phyloP scores from a whole-genome alignment of 1,140 invertebrate genomes.

The Brachionus paranguensis region DNA sequence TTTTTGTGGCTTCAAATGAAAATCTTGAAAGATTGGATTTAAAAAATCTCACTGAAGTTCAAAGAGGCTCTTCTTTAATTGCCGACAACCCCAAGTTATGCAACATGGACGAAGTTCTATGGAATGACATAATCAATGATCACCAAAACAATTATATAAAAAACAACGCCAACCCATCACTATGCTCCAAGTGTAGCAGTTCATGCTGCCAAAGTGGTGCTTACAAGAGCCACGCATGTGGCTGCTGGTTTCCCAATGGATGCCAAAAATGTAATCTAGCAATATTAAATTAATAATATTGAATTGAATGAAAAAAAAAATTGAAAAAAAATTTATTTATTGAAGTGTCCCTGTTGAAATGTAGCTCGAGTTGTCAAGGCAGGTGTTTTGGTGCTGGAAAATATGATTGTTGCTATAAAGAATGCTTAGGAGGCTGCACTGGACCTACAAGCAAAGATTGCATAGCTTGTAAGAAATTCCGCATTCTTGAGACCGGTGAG shows the following conservation, averaged over 20 bases:
- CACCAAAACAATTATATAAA: not conserved
- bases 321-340: not conserved
- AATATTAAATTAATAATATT: not conserved
- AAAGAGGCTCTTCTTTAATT: not conserved
- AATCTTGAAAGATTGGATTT: slow-evolving; percentile 19
- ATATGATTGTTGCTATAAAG: not conserved
- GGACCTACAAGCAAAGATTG: slow-evolving; percentile 22
- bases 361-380: not conserved
- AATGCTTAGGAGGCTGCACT: not conserved
- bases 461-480: slow-evolving; percentile 21
- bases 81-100: not conserved
- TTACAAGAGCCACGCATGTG: not conserved
- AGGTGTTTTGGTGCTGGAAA: not conserved
- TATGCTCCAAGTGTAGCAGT: not conserved
- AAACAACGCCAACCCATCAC: not conserved
- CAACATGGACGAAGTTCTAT: slow-evolving; percentile 1
- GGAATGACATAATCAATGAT: slow-evolving; percentile 1
- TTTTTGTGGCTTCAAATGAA: slow-evolving; percentile 14
- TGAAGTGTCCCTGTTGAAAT: not conserved
- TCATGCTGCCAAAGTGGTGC: not conserved
- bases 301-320: too few species aligned
- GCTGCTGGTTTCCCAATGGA: not conserved
- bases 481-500: slow-evolving; percentile 11
- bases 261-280: slow-evolving; percentile 6
- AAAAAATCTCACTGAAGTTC: not conserved